Base-by-base conservation (phyloP, 37 sponge, comb jelly and placozoan species). In the Geodia barretti region DNA sequence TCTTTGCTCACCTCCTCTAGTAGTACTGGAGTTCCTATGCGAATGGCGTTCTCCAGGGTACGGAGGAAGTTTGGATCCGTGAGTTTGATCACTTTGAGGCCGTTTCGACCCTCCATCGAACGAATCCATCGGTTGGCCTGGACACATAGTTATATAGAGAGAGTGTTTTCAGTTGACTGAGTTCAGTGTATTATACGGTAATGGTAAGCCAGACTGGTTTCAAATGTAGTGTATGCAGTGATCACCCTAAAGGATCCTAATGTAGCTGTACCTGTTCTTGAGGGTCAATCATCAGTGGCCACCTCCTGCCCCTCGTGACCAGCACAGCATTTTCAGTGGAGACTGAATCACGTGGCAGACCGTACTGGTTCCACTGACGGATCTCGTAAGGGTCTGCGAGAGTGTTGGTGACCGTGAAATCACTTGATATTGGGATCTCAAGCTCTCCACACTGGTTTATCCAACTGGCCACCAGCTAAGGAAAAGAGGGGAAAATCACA, bases 241-340 rank as follows among this genome's bases (percentile, higher is more conserved):
- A n/a, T n/a, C n/a, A n/a, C n/a, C n/a, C n/a, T n/a, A n/a, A n/a
- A n/a, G n/a, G n/a, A n/a, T n/a, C n/a, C n/a, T n/a, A n/a, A n/a
- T n/a, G n/a, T n/a, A n/a, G n/a, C n/a, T 65, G n/a, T 1, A 92
- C 92, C 73, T 96, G 98, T 65, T 97, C 99, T 84, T 99, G 99
- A n/a, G 99, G 99, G 54, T 99, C 99, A 60, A 99, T 99, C 97
- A 99, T 97, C 24, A 99, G 86, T 25, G 99, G 98, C 99, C 99
- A 99, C 60, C 99, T 77, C 36, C 95, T 86, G 42, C 94, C 93
- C 63, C 94, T 86, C 36, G 95, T 97, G 38, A 95, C 93, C 67
- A 99, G 78, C 5, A 99, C 89, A 62, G 97, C 99, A 89, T 99
- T 99, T 85, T 99, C 99, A 64, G 92, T 97, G 25, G 99, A 99